Evolutionary conservation across 1,140 invertebrate species (phyloP).

Genomic region (Adelges cooleyi): DNA sequence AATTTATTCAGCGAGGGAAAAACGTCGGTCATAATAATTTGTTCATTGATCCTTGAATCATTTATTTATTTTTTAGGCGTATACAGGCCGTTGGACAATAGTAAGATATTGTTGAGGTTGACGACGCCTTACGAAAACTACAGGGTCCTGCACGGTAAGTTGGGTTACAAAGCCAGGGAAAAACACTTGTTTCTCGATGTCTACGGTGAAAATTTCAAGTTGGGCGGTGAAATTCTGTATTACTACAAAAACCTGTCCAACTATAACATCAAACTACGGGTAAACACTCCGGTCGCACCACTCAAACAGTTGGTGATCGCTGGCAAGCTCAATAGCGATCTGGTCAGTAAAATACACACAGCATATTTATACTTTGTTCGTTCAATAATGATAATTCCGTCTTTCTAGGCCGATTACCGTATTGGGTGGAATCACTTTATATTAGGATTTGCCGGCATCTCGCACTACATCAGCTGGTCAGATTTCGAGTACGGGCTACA

Average conservation of each 20-base stretch:
- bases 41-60: no score
- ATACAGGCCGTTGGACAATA: slow-evolving; percentile 50
- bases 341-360: slow-evolving; percentile 41
- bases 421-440: slow-evolving; percentile 59
- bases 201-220: slow-evolving; percentile 48
- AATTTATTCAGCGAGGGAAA: no score
- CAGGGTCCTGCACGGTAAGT: slow-evolving; percentile 48
- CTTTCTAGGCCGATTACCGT: slow-evolving; percentile 51
- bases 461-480: slow-evolving; percentile 32
- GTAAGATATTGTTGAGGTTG: slow-evolving; percentile 54
- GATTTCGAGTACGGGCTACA: slow-evolving; percentile 65
- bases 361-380: no score
- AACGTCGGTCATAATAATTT: no score
- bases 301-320: slow-evolving; percentile 50
- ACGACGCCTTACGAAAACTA: slow-evolving; percentile 57
- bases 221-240: slow-evolving; percentile 50
- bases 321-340: slow-evolving; percentile 49
- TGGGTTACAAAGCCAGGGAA: slow-evolving; percentile 56
- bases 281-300: slow-evolving; percentile 58
- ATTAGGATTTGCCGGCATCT: slow-evolving; percentile 51
- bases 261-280: slow-evolving; percentile 57
- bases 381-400: no score
- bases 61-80: slow-evolving; percentile 41
- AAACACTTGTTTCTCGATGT: slow-evolving; percentile 58
- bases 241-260: slow-evolving; percentile 47